phyloP scores from a whole-genome alignment of 1,140 invertebrate species.

The Gryon sp. region DNA sequence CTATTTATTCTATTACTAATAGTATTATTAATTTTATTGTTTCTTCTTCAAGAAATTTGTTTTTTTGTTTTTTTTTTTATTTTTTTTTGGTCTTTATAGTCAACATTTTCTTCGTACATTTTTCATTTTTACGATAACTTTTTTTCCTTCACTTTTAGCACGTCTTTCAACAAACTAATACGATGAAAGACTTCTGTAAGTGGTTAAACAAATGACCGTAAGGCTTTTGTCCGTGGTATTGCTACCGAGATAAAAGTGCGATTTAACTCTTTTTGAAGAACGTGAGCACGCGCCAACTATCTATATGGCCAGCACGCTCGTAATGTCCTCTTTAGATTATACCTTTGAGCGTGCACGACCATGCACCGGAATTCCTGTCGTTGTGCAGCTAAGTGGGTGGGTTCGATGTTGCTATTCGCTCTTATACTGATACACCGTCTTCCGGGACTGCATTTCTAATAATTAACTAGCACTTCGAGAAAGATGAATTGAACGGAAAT shows the following conservation, averaged over 20 bases:
- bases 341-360: slow-evolving; percentile 64
- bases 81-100: slow-evolving; percentile 1
- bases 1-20: too few relatives aligned
- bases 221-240: slow-evolving; percentile 46
- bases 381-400: slow-evolving; percentile 62
- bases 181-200: slow-evolving; percentile 50
- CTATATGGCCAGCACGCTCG: slow-evolving; percentile 55
- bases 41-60: too few relatives aligned
- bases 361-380: slow-evolving; percentile 57
- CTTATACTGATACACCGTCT: slow-evolving; percentile 37
- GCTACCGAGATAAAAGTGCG: slow-evolving; percentile 70
- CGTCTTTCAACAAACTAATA: slow-evolving; percentile 15
- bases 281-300: slow-evolving; percentile 64
- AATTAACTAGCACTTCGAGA: slow-evolving; percentile 54
- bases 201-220: slow-evolving; percentile 48
- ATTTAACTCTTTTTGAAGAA: slow-evolving; percentile 69
- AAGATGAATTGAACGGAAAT: slow-evolving; percentile 37
- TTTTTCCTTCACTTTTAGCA: background rate
- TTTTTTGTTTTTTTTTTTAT: too few relatives aligned
- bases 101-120: background rate
- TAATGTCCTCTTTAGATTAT: slow-evolving; percentile 68
- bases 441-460: slow-evolving; percentile 48
- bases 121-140: background rate
- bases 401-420: slow-evolving; percentile 45
- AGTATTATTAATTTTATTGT: too few relatives aligned